Evolutionary conservation across 2,888 invertebrate genomes (phyloP).

Genomic region (Polylopha cassiicola): DNA sequence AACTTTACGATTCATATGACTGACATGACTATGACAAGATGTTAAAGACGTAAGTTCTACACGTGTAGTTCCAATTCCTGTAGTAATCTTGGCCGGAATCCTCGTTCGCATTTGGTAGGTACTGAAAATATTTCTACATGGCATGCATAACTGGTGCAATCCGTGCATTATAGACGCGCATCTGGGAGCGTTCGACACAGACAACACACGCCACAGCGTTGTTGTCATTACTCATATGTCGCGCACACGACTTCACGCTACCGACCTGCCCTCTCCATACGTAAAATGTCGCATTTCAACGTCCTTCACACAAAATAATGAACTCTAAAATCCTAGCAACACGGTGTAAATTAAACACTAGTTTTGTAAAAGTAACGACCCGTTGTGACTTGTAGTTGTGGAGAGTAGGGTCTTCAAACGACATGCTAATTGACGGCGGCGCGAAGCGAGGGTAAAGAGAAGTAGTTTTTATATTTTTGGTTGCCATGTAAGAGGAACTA

Average conservation of each 20-base stretch:
- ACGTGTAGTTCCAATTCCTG: constrained; percentile 35
- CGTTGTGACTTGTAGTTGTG: constrained; percentile 38
- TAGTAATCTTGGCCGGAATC: constrained; percentile 33
- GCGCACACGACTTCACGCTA: constrained; percentile 64
- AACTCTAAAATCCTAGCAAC: constrained; percentile 43
- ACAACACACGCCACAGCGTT: constrained; percentile 62
- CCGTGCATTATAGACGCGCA: constrained; percentile 57
- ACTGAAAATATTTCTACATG: constrained; percentile 43
- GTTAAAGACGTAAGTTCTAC: constrained; percentile 29
- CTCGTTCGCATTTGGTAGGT: constrained; percentile 39
- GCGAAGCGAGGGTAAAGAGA: constrained; percentile 54
- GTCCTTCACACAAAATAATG: constrained; percentile 37
- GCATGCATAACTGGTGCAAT: constrained; percentile 62
- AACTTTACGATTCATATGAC: too few relatives aligned
- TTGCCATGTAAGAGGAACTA: constrained; percentile 25
- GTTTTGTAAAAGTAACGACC: constrained; percentile 33
- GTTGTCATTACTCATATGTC: constrained; percentile 76
- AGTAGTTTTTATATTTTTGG: constrained; percentile 46
- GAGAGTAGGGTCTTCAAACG: constrained; percentile 67
- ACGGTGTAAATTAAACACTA: constrained; percentile 37
- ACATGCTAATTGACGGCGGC: constrained; percentile 72
- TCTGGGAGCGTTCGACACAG: constrained; percentile 60
- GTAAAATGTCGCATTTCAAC: constrained; percentile 49
- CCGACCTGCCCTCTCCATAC: constrained; percentile 43
- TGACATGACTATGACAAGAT: too few relatives aligned